These are phyloP conservation scores for Actinernus sp. DNA, from an alignment of 92 coral and sea anemone species.

Conservation along the genomic window DNA sequence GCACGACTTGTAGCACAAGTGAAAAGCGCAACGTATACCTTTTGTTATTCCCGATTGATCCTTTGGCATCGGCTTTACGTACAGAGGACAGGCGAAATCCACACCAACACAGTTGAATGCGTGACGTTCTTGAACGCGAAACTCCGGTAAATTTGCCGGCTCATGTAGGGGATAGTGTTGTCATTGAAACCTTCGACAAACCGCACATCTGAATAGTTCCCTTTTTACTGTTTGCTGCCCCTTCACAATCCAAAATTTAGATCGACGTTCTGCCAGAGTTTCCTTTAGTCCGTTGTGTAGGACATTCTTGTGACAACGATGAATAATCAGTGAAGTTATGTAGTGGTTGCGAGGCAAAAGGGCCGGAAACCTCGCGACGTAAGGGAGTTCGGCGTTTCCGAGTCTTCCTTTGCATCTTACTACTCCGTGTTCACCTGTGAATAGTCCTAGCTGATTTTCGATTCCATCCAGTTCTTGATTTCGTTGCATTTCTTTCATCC, in stretches of 20 bases:
- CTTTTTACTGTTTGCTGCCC: constrained; percentile 42
- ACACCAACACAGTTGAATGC: too few relatives aligned
- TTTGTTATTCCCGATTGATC: too few relatives aligned
- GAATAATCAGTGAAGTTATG: constrained; percentile 20
- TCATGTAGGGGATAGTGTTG: not conserved
- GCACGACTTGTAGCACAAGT: too few relatives aligned
- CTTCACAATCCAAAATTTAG: constrained; percentile 40
- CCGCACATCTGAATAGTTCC: constrained; percentile 18
- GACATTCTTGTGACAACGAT: constrained; percentile 22
- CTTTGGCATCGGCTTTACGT: too few relatives aligned
- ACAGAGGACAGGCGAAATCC: too few relatives aligned
- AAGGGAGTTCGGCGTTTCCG: constrained; percentile 24
- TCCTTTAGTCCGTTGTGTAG: constrained; percentile 38
- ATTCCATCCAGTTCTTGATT: constrained; percentile 9
- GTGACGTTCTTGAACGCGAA: too few relatives aligned
- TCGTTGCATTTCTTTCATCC: constrained; percentile 37
- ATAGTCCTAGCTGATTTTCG: constrained; percentile 21
- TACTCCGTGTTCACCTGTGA: constrained; percentile 24
- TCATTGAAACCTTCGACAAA: constrained; percentile 29
- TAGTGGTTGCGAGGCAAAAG: constrained; percentile 34
- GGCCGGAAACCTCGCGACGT: constrained; percentile 25
- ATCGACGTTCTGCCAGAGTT: constrained; percentile 39
- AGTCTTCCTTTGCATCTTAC: constrained; percentile 27
- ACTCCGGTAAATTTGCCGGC: too few relatives aligned
- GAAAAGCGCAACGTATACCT: too few relatives aligned